Percentiles rank a stretch among this genome's conserved stretches.
Evolutionary conservation across 2,797 vertebrate species (phyloP).

Genomic region (Poecilia velifera): DNA sequence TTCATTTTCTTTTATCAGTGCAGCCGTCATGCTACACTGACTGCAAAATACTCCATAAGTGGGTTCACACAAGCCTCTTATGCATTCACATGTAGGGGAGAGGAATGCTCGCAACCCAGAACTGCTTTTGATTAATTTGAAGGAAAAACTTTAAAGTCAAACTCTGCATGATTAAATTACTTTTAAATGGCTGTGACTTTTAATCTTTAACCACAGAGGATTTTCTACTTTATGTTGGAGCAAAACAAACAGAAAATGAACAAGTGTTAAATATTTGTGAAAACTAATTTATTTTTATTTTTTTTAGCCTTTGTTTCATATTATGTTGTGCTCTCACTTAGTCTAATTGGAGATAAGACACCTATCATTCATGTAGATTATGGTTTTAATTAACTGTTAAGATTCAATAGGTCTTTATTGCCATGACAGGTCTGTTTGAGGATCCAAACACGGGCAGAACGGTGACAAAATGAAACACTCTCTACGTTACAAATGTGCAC

Average conservation of each 20-base stretch:
- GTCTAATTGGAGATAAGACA: too few species aligned
- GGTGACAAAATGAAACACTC: neutral
- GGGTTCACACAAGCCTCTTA: conserved; percentile 36
- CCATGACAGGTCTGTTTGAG: neutral
- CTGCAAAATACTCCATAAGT: conserved; percentile 61
- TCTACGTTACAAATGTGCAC: too few species aligned
- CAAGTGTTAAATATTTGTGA: neutral
- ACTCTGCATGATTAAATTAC: conserved; percentile 16
- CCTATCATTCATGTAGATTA: neutral
- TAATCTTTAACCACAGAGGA: neutral
- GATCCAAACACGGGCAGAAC: neutral
- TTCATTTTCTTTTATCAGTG: conserved; percentile 79
- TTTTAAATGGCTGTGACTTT: conserved; percentile 22
- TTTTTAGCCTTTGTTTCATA: neutral
- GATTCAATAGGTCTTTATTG: neutral
- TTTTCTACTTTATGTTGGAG: neutral
- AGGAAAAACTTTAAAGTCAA: conserved; percentile 34
- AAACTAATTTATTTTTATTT: neutral
- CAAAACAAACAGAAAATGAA: neutral
- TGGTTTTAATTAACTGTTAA: neutral
- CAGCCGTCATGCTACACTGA: conserved; percentile 45
- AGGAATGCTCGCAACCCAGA: neutral
- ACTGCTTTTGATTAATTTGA: conserved; percentile 20
- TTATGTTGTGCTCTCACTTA: neutral
- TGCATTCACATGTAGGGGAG: conserved; percentile 18